Percentiles rank a stretch among this genome's conserved stretches.
These are phyloP conservation scores for Thamnophis sirtalis DNA, from an alignment of 2,113 vertebrate species.

Conservation along the genomic window DNA sequence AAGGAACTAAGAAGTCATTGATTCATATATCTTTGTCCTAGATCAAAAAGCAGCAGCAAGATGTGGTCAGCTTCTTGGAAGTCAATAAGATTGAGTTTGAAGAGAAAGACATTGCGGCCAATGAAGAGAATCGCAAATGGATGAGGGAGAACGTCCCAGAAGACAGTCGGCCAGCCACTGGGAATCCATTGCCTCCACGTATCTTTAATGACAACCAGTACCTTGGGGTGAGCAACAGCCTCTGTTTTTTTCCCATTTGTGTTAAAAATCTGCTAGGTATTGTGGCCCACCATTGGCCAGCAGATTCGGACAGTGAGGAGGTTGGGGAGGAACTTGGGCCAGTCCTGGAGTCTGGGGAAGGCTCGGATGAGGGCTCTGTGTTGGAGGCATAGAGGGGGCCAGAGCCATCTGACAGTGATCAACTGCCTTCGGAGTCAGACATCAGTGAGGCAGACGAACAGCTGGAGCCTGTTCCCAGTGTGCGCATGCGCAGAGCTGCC, in stretches of 20 bases:
- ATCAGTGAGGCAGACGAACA: no score
- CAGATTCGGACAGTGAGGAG: no score
- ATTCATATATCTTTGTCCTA: conserved; percentile 46
- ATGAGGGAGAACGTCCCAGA: conserved; percentile 95
- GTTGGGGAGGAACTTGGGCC: no score
- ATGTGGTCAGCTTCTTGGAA: conserved; percentile 87
- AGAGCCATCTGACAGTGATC: no score
- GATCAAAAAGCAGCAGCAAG: conserved; percentile 99
- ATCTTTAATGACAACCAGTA: conserved; percentile 91
- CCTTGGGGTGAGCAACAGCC: conserved; percentile 80
- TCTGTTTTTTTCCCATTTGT: accelerated
- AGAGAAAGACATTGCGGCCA: conserved; percentile 92
- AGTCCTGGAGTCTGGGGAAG: no score
- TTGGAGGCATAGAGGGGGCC: no score
- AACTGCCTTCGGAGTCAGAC: no score
- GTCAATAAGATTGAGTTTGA: conserved; percentile 94
- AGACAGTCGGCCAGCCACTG: conserved; percentile 79
- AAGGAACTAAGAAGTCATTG: background rate
- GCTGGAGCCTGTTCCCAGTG: no score
- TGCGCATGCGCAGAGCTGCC: no score
- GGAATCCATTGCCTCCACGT: conserved; percentile 91
- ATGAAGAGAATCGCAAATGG: conserved; percentile 91
- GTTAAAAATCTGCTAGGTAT: background rate
- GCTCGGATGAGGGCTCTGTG: no score
- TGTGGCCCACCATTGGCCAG: no score